Percentiles rank a stretch among this genome's conserved stretches.
phyloP scores from a whole-genome alignment of 2,797 vertebrate genomes.

The Phalanger gymnotis region DNA sequence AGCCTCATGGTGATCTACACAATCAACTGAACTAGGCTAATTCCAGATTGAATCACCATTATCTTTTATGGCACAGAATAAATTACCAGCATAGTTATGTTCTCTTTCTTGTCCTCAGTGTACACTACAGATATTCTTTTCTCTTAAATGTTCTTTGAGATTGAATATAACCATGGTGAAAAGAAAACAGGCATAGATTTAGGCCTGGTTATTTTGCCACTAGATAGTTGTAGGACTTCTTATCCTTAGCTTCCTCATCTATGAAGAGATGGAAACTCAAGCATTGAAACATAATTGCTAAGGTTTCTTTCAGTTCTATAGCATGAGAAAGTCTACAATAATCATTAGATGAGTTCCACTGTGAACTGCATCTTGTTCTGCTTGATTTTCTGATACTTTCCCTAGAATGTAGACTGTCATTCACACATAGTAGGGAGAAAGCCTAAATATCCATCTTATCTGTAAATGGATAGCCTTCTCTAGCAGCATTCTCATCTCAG shows the following conservation, averaged over 20 bases:
- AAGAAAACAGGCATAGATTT: not conserved
- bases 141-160: not conserved
- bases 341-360: not conserved
- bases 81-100: not conserved
- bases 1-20: not conserved
- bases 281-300: not conserved
- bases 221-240: not conserved
- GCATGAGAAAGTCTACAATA: not conserved
- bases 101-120: not conserved
- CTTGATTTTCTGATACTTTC: not conserved
- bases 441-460: not conserved
- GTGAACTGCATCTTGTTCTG: not conserved
- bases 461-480: not conserved
- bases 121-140: not conserved
- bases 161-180: not conserved
- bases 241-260: not conserved
- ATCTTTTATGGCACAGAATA: not conserved
- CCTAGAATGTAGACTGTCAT: not conserved
- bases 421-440: not conserved
- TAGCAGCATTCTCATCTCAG: not conserved
- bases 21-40: not conserved
- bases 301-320: not conserved
- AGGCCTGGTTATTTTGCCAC: not conserved
- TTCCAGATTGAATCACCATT: not conserved
- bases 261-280: not conserved